These are phyloP conservation scores for Campylorhamphus procurvoides DNA, from an alignment of 2,113 vertebrate species.

Conservation along the genomic window DNA sequence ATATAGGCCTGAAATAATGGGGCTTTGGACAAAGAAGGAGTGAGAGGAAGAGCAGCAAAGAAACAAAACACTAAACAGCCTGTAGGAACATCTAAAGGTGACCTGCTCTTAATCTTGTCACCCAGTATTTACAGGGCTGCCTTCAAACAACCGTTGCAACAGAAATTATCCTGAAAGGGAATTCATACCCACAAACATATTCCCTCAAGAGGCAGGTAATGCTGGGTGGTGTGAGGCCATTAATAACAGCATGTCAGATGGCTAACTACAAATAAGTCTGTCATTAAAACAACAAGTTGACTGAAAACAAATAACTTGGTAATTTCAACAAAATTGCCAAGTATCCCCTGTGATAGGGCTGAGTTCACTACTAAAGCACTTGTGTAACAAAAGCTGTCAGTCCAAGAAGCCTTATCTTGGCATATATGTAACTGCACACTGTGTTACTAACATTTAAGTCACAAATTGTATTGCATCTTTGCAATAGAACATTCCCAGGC, in stretches of 20 bases:
- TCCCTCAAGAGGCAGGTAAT: background rate
- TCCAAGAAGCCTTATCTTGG: background rate
- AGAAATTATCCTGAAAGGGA: background rate
- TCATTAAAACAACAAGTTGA: background rate
- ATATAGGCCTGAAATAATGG: background rate
- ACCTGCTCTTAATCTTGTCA: background rate
- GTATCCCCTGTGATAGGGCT: background rate
- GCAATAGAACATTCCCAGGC: background rate
- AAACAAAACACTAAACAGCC: background rate
- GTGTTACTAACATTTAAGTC: background rate
- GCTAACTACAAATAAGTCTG: background rate
- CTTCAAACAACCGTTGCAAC: background rate
- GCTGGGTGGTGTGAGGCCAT: rapidly evolving
- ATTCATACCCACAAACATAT: background rate
- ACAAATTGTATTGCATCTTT: background rate
- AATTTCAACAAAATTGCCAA: background rate
- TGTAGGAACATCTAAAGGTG: background rate
- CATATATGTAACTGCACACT: background rate
- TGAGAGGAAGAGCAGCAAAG: background rate
- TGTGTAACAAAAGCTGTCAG: background rate
- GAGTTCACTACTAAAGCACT: background rate
- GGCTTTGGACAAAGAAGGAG: background rate
- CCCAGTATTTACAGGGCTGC: background rate
- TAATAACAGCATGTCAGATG: background rate
- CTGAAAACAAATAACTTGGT: background rate